Base-by-base conservation (phyloP, 2,888 invertebrate species). In the Protonemura montana region DNA sequence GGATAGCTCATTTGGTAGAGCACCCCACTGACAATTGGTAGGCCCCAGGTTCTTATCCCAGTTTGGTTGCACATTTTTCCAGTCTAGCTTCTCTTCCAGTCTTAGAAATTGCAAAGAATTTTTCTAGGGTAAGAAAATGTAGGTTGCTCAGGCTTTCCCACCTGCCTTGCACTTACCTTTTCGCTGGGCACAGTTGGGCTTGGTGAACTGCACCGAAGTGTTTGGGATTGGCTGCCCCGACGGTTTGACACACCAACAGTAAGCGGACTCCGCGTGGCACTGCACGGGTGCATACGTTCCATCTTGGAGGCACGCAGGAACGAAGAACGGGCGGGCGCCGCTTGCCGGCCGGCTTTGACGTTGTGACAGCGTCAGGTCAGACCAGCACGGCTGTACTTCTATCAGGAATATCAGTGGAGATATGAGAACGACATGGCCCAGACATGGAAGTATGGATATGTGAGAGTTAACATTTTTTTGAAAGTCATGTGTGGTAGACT, bases 201-300 rank as follows among this genome's bases (percentile, higher is more conserved):
- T 93, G 86, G 94, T 93, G 89, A 94, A 94, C 88, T 94, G 94
- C 16, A 95, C 94, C 5, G 96, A 95, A 3, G 97, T 97, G 89
- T 96, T 96, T 13, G 95, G 94, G 85, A 98, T 93, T 0, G 97
- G 97, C 89, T 94, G 94, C 77, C 98, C 98, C 89, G 95, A 94
- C 21, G 95, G 94, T 0, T 96, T 96, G 87, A 97, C 98, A 91
- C 98, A 98, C 98, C 98, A 98, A 92, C 98, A 98, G 90, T 94
- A 94, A 86, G 93, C 93, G 0, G 96, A 95, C 86, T 94, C 94
- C 6, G 93, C 92, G 89, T 96, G 95, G 90, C 98, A 98, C 92
- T 98, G 98, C 87, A 97, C 95, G 13, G 96, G 94, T 0, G 96
- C 95, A 91, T 96, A 98, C 0, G 94, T 95, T 25, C 98, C 98